phyloP scores from a whole-genome alignment of 2,113 vertebrate genomes.

The Apodemus speciosus region DNA sequence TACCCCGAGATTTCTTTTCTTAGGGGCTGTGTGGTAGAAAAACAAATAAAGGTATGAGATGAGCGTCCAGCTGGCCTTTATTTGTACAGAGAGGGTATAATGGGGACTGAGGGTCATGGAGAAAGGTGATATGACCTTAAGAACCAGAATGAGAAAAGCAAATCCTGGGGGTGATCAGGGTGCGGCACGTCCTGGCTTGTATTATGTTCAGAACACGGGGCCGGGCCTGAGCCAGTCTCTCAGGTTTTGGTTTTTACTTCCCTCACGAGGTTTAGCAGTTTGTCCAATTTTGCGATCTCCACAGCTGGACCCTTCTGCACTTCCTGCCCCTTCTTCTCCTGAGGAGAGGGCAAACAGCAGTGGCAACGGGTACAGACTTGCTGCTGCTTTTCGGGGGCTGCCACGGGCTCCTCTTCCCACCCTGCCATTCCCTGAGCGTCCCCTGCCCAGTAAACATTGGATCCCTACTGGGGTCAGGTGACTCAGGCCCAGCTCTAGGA shows the following conservation, averaged over 20 bases:
- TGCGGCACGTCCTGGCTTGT: not conserved
- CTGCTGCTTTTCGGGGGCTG: not conserved
- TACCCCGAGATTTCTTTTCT: slow-evolving; percentile 65
- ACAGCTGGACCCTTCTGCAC: slow-evolving; percentile 89
- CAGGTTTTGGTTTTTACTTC: slow-evolving; percentile 81
- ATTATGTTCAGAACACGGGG: not conserved
- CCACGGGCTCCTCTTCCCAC: not conserved
- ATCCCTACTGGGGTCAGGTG: not conserved
- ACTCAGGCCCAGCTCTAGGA: not conserved
- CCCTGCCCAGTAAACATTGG: not conserved
- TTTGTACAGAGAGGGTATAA: slow-evolving; percentile 43
- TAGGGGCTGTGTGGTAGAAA: not conserved
- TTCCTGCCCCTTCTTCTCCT: slow-evolving; percentile 95
- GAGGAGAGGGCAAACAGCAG: not conserved
- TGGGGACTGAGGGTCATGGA: not conserved
- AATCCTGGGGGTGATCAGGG: not conserved
- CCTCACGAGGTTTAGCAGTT: slow-evolving; percentile 90
- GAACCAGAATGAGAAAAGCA: not conserved
- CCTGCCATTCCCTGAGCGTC: not conserved
- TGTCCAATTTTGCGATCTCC: slow-evolving; percentile 94
- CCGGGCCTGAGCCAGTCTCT: not conserved
- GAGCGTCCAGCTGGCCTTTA: slow-evolving; percentile 64
- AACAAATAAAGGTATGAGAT: slow-evolving; percentile 24
- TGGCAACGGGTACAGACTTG: not conserved
- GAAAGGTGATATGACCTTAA: not conserved